phyloP scores from a whole-genome alignment of 2,888 invertebrate species.

The Pseudoips prasinana region DNA sequence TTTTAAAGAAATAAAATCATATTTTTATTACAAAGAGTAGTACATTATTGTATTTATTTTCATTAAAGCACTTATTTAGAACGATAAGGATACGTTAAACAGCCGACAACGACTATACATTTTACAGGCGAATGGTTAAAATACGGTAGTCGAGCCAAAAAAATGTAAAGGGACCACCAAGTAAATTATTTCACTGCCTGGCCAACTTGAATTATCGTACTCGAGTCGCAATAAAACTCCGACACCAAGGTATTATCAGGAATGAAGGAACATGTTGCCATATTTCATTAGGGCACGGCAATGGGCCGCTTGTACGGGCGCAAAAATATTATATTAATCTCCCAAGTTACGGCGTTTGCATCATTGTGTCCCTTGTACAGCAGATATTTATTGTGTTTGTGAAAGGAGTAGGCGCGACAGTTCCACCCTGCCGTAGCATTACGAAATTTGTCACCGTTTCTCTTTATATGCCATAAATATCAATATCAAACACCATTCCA shows the following conservation, averaged over 20 bases:
- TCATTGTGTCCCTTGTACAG: slow-evolving; percentile 61
- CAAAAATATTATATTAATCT: slow-evolving; percentile 76
- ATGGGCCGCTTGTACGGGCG: slow-evolving; percentile 60
- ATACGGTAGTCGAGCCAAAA: slow-evolving; percentile 59
- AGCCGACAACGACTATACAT: slow-evolving; percentile 23
- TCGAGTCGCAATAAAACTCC: slow-evolving; percentile 72
- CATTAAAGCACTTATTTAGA: no score
- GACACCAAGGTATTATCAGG: slow-evolving; percentile 72
- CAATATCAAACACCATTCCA: slow-evolving; percentile 29
- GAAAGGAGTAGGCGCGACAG: slow-evolving; percentile 52
- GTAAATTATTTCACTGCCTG: slow-evolving; percentile 71
- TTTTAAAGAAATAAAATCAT: no score
- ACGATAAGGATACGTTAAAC: no score
- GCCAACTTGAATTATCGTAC: slow-evolving; percentile 69
- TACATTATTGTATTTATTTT: no score
- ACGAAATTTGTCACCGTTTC: slow-evolving; percentile 48
- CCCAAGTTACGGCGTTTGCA: slow-evolving; percentile 60
- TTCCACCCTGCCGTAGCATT: slow-evolving; percentile 45
- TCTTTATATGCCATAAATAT: slow-evolving; percentile 34
- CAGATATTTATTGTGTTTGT: slow-evolving; percentile 59
- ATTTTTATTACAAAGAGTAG: no score
- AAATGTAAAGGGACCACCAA: slow-evolving; percentile 64
- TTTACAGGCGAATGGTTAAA: slow-evolving; percentile 45
- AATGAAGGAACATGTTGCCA: slow-evolving; percentile 70
- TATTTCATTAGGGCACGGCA: slow-evolving; percentile 73